These are phyloP conservation scores for Sylvietta virens DNA, from an alignment of 2,113 vertebrate species.

Conservation along the genomic window DNA sequence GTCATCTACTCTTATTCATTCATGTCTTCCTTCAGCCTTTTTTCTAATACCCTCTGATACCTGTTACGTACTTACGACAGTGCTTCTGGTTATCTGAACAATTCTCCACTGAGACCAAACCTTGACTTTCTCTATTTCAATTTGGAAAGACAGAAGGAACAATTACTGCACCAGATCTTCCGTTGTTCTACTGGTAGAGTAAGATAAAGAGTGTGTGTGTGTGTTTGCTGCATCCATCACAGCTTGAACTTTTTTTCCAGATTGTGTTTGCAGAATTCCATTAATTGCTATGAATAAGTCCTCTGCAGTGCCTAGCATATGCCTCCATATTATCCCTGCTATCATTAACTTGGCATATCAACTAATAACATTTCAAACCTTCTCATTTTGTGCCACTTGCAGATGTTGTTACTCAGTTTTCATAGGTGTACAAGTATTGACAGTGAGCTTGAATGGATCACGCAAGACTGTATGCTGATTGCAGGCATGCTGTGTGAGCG, in stretches of 20 bases:
- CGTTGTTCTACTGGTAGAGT: background rate
- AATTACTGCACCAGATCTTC: background rate
- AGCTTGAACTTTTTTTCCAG: background rate
- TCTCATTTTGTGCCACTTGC: background rate
- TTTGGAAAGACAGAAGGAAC: background rate
- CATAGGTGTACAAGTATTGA: background rate
- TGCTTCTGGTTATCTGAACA: background rate
- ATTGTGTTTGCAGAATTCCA: background rate
- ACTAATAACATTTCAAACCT: background rate
- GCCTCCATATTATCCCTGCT: background rate
- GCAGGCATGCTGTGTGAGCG: rapidly evolving
- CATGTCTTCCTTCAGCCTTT: background rate
- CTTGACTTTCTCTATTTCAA: background rate
- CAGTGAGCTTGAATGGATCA: background rate
- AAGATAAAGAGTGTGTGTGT: background rate
- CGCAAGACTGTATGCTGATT: background rate
- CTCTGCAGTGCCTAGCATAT: background rate
- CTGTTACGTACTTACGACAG: background rate
- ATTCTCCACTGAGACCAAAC: background rate
- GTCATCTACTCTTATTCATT: background rate
- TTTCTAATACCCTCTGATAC: background rate
- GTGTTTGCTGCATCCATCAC: background rate
- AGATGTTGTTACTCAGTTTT: background rate
- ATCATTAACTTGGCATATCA: background rate
- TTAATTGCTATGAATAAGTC: background rate